These are phyloP conservation scores for Dendroctonus valens DNA, from an alignment of 1,140 invertebrate species.

Conservation along the genomic window DNA sequence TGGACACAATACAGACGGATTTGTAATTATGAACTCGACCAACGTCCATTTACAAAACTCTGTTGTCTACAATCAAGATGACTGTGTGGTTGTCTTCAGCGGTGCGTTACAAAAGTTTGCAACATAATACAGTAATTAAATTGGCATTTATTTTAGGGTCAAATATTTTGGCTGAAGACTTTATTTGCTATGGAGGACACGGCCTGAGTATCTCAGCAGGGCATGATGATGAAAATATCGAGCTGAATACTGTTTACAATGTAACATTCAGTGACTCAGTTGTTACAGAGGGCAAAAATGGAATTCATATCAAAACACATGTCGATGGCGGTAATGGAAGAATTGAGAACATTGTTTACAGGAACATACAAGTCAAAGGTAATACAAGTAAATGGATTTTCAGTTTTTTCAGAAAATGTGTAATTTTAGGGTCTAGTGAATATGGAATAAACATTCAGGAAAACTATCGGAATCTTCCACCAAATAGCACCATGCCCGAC, in stretches of 20 bases:
- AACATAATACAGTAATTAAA: background rate
- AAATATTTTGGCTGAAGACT: conserved; percentile 1
- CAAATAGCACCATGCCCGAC: background rate
- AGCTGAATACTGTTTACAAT: background rate
- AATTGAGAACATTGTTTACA: background rate
- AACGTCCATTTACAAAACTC: background rate
- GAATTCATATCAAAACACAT: conserved; percentile 13
- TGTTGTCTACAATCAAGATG: conserved; percentile 19
- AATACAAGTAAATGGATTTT: background rate
- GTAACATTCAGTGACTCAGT: conserved; percentile 1
- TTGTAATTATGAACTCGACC: conserved; percentile 16
- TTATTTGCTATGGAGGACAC: conserved; percentile 5
- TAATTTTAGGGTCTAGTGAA: background rate
- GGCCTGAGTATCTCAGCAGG: conserved; percentile 14
- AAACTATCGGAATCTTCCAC: conserved; percentile 6
- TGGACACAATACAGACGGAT: conserved; percentile 24
- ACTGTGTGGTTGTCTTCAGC: conserved; percentile 17
- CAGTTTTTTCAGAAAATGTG: background rate
- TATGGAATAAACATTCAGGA: conserved; percentile 13
- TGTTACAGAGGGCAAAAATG: background rate
- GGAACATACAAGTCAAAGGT: background rate
- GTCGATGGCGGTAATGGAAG: background rate
- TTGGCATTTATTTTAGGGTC: background rate
- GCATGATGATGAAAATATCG: background rate
- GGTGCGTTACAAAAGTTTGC: conserved; percentile 1